Conservation (phyloP, 2,113 vertebrate genomes). For the Mus spicilegus region DNA sequence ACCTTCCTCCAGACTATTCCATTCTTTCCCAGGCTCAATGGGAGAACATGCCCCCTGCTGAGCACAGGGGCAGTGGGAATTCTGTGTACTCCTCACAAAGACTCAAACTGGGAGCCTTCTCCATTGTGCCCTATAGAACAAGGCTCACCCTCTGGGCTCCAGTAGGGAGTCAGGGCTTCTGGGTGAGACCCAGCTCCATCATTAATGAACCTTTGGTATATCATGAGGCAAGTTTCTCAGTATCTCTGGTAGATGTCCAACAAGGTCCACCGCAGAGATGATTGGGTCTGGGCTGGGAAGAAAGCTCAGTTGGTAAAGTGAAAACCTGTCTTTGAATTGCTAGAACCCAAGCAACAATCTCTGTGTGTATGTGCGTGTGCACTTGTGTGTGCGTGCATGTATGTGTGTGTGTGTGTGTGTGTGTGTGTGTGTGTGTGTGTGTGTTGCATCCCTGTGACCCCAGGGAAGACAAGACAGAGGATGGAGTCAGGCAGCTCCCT, state of each 20-base stretch:
- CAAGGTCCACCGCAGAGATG: not conserved
- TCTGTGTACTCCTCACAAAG: not conserved
- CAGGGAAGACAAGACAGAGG: not conserved
- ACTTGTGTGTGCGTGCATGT: no score
- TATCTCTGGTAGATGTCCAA: not conserved
- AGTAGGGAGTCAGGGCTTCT: not conserved
- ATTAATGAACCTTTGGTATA: not conserved
- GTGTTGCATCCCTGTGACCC: no score
- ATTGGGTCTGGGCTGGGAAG: not conserved
- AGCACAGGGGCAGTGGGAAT: accelerated
- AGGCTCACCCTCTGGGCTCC: not conserved
- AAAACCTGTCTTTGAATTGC: not conserved
- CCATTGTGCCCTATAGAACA: not conserved
- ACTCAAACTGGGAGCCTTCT: not conserved
- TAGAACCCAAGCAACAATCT: not conserved
- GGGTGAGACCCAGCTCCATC: not conserved
- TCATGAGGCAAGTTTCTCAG: not conserved
- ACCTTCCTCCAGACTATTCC: not conserved
- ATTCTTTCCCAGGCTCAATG: not conserved
- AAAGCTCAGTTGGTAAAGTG: not conserved
- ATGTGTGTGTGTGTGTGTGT: no score
- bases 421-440: no score
- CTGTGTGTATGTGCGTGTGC: no score
- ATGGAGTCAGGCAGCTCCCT: no score
- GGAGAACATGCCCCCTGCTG: not conserved